phyloP scores from a whole-genome alignment of 1,140 invertebrate species.

The Armadillidium nasatum region DNA sequence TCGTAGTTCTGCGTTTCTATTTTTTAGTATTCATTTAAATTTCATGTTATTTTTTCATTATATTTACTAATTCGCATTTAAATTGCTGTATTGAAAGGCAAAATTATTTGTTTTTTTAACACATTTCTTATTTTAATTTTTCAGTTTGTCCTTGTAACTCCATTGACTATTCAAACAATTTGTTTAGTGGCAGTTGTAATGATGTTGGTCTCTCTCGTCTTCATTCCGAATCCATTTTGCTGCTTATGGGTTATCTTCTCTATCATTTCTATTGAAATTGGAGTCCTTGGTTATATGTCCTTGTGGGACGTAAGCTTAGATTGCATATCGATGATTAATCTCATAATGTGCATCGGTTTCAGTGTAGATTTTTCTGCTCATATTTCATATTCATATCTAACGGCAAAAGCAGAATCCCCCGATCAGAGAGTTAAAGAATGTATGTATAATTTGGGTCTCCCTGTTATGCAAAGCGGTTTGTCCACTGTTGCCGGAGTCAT shows the following conservation, averaged over 20 bases:
- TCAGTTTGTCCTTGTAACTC: conserved; percentile 85
- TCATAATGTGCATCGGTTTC: conserved; percentile 98
- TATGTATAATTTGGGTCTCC: conserved; percentile 81
- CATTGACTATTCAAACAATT: conserved; percentile 89
- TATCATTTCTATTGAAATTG: conserved; percentile 91
- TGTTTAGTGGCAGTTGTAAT: conserved; percentile 87
- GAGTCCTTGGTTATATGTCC: conserved; percentile 93
- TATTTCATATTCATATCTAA: conserved; percentile 94
- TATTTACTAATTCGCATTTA: neutral
- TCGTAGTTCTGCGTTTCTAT: neutral
- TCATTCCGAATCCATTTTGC: conserved; percentile 90
- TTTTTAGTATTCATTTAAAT: neutral
- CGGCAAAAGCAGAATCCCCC: conserved; percentile 67
- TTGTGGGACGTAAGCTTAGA: conserved; percentile 92
- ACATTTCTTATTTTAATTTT: conserved; percentile 47
- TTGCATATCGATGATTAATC: conserved; percentile 97
- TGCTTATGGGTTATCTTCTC: conserved; percentile 92
- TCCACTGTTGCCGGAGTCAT: conserved; percentile 81
- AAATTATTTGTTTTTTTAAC: neutral
- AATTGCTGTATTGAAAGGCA: neutral
- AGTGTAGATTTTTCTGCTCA: conserved; percentile 96
- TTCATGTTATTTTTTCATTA: neutral
- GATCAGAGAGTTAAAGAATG: conserved; percentile 78
- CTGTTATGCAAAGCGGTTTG: conserved; percentile 87
- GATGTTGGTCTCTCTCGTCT: conserved; percentile 92